Evolutionary conservation across 2,113 vertebrate species (phyloP).

Genomic region (Pteronura brasiliensis): DNA sequence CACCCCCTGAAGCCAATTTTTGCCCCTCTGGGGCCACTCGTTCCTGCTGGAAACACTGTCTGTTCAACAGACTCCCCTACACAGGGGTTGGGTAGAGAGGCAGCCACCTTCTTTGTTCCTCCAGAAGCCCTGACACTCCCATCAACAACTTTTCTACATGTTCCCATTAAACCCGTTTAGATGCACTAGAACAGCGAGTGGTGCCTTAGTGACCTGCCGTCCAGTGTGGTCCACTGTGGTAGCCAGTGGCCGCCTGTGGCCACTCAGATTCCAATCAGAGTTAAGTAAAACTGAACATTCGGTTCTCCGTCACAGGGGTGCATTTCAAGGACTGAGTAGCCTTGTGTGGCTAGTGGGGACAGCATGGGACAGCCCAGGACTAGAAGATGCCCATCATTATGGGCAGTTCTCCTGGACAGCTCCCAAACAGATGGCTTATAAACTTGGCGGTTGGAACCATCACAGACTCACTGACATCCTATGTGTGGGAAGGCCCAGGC

Average conservation of each 20-base stretch:
- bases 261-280: neutral
- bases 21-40: neutral
- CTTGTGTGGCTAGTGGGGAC: neutral
- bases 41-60: neutral
- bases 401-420: neutral
- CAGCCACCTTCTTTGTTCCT: conserved; percentile 85
- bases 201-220: conserved; percentile 92
- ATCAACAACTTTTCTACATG: conserved; percentile 89
- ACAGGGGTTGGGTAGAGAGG: conserved; percentile 86
- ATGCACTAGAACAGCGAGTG: conserved; percentile 87
- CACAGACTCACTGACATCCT: conserved; percentile 54
- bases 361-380: neutral
- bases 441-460: conserved; percentile 80
- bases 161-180: conserved; percentile 92
- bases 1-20: neutral
- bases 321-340: neutral
- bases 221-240: neutral
- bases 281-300: neutral
- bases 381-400: neutral
- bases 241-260: neutral
- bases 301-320: neutral
- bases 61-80: conserved; percentile 77
- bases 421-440: conserved; percentile 80
- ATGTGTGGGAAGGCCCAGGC: neutral
- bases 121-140: conserved; percentile 81